These are phyloP conservation scores for Pangasius sanitwongsei DNA, from an alignment of 2,797 vertebrate genomes.

Conservation along the genomic window DNA sequence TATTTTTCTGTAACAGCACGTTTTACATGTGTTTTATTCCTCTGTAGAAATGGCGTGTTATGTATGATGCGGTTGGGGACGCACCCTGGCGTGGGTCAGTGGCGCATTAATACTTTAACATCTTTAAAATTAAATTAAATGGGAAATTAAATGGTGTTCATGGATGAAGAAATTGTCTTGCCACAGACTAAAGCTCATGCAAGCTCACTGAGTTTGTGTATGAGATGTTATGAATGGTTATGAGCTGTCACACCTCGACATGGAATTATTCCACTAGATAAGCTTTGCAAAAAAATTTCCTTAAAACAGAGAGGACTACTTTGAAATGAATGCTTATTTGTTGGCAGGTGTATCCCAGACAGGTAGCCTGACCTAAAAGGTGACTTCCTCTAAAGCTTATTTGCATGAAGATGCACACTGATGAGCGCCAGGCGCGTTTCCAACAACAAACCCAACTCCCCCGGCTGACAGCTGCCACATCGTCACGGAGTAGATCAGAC, in stretches of 20 bases:
- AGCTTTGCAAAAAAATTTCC: neutral
- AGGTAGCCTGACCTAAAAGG: constrained; percentile 28
- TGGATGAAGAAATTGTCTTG: no score
- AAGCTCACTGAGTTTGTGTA: neutral
- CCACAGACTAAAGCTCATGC: no score
- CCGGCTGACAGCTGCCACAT: constrained; percentile 18
- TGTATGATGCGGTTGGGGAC: neutral
- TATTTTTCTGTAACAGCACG: neutral
- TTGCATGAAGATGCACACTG: constrained; percentile 1
- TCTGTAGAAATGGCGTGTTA: neutral
- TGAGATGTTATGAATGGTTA: neutral
- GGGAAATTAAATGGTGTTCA: neutral
- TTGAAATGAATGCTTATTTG: neutral
- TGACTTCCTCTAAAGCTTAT: constrained; percentile 3
- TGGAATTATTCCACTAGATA: neutral
- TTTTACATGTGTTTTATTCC: neutral
- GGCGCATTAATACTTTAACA: neutral
- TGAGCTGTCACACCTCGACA: neutral
- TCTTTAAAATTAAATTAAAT: no score
- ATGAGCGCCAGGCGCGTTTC: constrained; percentile 11
- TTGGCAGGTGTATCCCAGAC: constrained; percentile 37
- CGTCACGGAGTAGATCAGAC: constrained; percentile 28
- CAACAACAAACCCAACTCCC: constrained; percentile 23
- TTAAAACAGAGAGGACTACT: neutral
- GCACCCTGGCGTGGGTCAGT: neutral